Evolutionary conservation across 2,113 vertebrate genomes (phyloP).

Genomic region (Eulacestoma nigropectus): DNA sequence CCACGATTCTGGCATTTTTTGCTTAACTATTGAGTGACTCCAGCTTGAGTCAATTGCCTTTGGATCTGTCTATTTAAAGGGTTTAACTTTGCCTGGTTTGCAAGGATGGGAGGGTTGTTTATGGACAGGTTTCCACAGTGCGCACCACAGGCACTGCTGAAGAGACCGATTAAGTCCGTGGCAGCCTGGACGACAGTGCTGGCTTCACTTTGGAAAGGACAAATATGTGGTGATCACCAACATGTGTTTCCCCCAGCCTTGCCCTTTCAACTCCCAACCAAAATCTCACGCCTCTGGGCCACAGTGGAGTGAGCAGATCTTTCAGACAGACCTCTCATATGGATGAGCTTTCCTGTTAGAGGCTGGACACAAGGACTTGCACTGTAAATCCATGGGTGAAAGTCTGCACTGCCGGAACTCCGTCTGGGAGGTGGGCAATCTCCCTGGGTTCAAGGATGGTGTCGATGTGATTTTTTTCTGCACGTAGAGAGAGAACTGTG

Average conservation of each 20-base stretch:
- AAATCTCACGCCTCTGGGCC: not conserved
- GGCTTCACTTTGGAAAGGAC: not conserved
- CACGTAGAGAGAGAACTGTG: not conserved
- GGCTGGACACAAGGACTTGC: not conserved
- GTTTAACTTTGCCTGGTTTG: not conserved
- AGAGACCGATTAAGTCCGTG: not conserved
- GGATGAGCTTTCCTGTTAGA: not conserved
- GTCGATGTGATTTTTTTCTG: accelerated
- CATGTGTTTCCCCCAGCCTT: not conserved
- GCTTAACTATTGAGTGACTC: not conserved
- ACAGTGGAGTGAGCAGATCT: not conserved
- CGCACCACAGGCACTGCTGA: not conserved
- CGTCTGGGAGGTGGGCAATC: accelerated
- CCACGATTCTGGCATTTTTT: not conserved
- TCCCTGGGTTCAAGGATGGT: not conserved
- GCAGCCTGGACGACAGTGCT: not conserved
- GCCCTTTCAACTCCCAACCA: not conserved
- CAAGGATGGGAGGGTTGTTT: not conserved
- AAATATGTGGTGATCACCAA: not conserved
- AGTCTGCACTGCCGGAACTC: not conserved
- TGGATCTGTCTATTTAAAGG: not conserved
- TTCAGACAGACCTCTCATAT: not conserved
- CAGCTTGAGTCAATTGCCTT: not conserved
- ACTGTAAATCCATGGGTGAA: not conserved
- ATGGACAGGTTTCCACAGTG: not conserved